Base-by-base conservation (phyloP, 2,113 vertebrate genomes). In the Trichomycterus rosablanca region DNA sequence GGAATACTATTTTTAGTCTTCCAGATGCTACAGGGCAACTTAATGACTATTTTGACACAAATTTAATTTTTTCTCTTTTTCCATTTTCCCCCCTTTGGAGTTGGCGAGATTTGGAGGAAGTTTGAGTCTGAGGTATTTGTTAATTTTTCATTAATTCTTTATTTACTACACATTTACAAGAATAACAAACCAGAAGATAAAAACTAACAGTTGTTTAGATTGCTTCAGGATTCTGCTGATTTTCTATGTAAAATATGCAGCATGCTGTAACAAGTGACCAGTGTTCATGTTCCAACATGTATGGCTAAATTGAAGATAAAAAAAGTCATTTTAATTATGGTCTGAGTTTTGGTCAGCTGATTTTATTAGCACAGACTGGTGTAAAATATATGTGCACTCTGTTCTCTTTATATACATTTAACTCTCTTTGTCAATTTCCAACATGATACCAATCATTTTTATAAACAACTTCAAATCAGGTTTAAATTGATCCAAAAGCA, bases 191-290 rank as follows among this genome's bases (percentile, higher is more conserved):
- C 10, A 45, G 34, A 35, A n/a, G 30, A 55, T 37, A 35, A 24
- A 3, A 2, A 16, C 7, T 46, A 2, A 35, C 3, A 14, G 9
- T 3, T 53, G 23, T 7, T 45, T 11, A 24, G 11, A 1, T 12
- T 40, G 16, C 14, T 49, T 7, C 14, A 49, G 23, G 11, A 37
- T 7, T 20, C 15, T 16, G 4, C 19, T 48, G 44, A 2, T 43
- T 62, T 20, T 28, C 34, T 8, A 7, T 28, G 51, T 65, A 22
- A 57, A 57, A 57, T 57, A 49, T 67, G 40, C 24, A 54, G 63
- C 65, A 10, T 59, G 70, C 49, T 54, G 32, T n/a, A 57, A 72
- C 70, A 68, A 19, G 70, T n/a, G n/a, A 61, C 8, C 15, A 28
- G 5, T 12, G 12, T 42, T 42, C 45, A 23, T 63, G 61, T 61